Evolutionary conservation across 2,888 invertebrate species (phyloP), one percentile per base, ranked within the genome.

Genomic region (Andricus quercusramuli): DNA sequence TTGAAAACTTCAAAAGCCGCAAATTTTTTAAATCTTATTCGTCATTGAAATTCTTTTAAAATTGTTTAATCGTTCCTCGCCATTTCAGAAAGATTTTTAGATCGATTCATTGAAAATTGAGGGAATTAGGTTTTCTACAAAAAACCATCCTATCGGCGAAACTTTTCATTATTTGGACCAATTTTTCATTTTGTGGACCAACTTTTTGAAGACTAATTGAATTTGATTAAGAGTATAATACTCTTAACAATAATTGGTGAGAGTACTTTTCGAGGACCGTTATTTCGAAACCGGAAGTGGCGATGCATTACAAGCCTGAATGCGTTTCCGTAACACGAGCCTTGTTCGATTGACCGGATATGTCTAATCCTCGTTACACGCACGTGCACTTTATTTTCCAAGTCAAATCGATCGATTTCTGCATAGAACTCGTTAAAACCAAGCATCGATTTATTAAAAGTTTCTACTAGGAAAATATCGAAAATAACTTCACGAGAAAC

Each of bases 311-410:
- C 74, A 74, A 74, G 56, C 32, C 29, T 74, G 29, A 74, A 56
- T 74, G 74, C 74, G 51, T 56, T 74, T 74, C 74, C 74, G 74
- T 32, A 74, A 74, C 56, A 74, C 51, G 56, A 74, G 51, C 29
- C 74, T 74, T 56, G 74, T 74, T 74, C 74, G 51, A 74, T 74
- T 56, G 32, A 74, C 56, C 74, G 74, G 74, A 74, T 56, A 74
- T 74, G 74, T 74, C 56, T 56, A 74, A 74, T 56, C 51, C 74
- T 74, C 74, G 47, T 74, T 56, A 74, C 56, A 74, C 32, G 74
- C 74, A 74, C 74, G 74, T 74, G 74, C 56, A 56, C 51, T 20
- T 56, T 56, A 56, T 74, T 56, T 74, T 56, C n/a, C 32, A 74
- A 74, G 20, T 56, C 56, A 4, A 32, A 29, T 56, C 32, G n/a